Evolutionary conservation across 2,888 invertebrate species (phyloP), one percentile per base, ranked within the genome.

Genomic region (Stegana nigrithorax): DNA sequence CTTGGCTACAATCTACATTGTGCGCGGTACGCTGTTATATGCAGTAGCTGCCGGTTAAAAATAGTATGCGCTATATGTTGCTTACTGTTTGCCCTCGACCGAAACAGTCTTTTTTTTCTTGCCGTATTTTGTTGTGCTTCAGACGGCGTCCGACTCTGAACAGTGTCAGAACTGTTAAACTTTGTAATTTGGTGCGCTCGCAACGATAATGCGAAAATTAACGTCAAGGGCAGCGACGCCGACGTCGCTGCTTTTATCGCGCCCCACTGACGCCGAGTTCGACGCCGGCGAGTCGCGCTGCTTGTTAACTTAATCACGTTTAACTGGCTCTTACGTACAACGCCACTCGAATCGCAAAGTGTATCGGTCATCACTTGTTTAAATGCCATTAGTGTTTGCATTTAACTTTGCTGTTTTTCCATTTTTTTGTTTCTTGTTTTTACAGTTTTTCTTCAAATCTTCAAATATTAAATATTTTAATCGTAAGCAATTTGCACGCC

Each of bases 381-480:
- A n/a, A n/a, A n/a, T n/a, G n/a, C n/a, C n/a, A n/a, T n/a, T n/a
- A n/a, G n/a, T n/a, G n/a, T n/a, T n/a, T n/a, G n/a, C n/a, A n/a
- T n/a, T 44, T 19, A 17, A 8, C 17, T 8, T 17, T 17, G 7
- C 1, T 17, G 44, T 17, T 6, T 2, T 7, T 12, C 14, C 44
- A 17, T 44, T 44, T 3, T 8, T 44, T 44, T 2, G 8, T 44
- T 14, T 44, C 44, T 21, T 47, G 45, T 47, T 12, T 62, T 74
- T 75, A 8, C 67, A 85, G 85, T 68, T 83, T 55, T 85, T 85
- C 64, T 68, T 84, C n/a, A 84, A 80, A 67, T 73, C 82, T 25
- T 83, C 85, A 29, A 82, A 78, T 62, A 77, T 85, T 4, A 81
- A 83, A 66, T 84, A 76, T 64, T 85, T 84, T 62, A 84, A 85